phyloP scores from a whole-genome alignment of 2,113 vertebrate genomes.

The Astur gentilis region DNA sequence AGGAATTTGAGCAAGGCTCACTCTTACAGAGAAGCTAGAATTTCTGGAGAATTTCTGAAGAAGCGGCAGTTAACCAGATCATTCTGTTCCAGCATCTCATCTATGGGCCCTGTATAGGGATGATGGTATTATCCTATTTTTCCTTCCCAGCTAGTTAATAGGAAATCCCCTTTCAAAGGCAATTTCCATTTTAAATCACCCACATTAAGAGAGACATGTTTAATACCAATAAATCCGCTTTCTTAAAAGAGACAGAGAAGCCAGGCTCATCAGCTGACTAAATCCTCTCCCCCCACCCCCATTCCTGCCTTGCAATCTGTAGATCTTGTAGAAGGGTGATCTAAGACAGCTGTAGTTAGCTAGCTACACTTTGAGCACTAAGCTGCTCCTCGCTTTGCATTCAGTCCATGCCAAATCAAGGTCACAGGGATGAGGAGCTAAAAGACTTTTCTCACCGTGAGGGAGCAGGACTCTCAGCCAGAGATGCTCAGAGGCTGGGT shows the following conservation, averaged over 20 bases:
- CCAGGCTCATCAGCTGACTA: constrained; percentile 53
- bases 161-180: constrained; percentile 61
- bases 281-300: constrained; percentile 41
- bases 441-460: not conserved
- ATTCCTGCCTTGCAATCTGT: constrained; percentile 43
- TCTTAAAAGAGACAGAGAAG: constrained; percentile 53
- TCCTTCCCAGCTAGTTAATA: constrained; percentile 57
- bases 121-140: constrained; percentile 62
- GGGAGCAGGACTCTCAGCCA: not conserved
- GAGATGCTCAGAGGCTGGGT: not conserved
- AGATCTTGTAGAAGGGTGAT: constrained; percentile 29
- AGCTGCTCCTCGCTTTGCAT: not conserved
- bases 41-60: not conserved
- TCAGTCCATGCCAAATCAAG: not conserved
- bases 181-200: constrained; percentile 68
- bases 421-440: not conserved
- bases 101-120: not conserved
- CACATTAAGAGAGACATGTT: constrained; percentile 62
- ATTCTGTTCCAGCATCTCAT: constrained; percentile 1
- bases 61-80: constrained; percentile 23
- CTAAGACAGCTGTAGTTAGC: constrained; percentile 28
- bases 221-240: constrained; percentile 66
- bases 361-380: not conserved
- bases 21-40: not conserved
- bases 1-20: not conserved